phyloP scores from a whole-genome alignment of 2,888 invertebrate species.

The Choristoneura rosaceana region DNA sequence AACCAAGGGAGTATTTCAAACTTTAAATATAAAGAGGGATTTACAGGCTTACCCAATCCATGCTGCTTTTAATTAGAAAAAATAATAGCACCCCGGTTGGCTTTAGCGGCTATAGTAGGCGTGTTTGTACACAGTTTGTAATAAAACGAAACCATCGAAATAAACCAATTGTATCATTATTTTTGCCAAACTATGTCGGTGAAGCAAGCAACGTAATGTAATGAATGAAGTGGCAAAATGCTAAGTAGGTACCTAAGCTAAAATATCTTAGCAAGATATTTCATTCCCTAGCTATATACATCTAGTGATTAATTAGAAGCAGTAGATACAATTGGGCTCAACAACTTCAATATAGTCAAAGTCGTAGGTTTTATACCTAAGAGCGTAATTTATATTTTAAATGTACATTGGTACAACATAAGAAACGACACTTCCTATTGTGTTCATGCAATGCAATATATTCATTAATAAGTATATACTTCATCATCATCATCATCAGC shows the following conservation, averaged over 20 bases:
- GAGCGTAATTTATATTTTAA: too few relatives aligned
- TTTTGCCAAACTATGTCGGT: neutral
- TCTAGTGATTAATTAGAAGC: neutral
- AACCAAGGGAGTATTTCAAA: slow-evolving; percentile 68
- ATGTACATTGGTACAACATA: too few relatives aligned
- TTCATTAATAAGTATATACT: too few relatives aligned
- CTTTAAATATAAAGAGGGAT: slow-evolving; percentile 65
- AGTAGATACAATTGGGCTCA: neutral
- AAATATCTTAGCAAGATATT: slow-evolving; percentile 5
- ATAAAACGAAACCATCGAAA: slow-evolving; percentile 2
- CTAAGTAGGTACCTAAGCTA: neutral
- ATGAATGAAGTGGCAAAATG: neutral
- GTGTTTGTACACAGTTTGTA: slow-evolving; percentile 1
- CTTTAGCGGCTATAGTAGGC: slow-evolving; percentile 48
- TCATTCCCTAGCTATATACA: neutral
- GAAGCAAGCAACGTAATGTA: neutral
- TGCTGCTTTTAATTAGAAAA: slow-evolving; percentile 67
- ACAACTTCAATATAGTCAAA: neutral
- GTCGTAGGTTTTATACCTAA: neutral
- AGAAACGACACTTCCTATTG: too few relatives aligned
- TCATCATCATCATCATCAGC: too few relatives aligned
- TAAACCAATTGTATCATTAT: neutral
- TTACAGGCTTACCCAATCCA: slow-evolving; percentile 55
- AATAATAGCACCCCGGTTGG: slow-evolving; percentile 64
- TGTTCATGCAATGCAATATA: too few relatives aligned